Percentiles rank a stretch among this genome's conserved stretches.
Conservation (phyloP, 2,888 invertebrate species). For the Tigriopus californicus region DNA sequence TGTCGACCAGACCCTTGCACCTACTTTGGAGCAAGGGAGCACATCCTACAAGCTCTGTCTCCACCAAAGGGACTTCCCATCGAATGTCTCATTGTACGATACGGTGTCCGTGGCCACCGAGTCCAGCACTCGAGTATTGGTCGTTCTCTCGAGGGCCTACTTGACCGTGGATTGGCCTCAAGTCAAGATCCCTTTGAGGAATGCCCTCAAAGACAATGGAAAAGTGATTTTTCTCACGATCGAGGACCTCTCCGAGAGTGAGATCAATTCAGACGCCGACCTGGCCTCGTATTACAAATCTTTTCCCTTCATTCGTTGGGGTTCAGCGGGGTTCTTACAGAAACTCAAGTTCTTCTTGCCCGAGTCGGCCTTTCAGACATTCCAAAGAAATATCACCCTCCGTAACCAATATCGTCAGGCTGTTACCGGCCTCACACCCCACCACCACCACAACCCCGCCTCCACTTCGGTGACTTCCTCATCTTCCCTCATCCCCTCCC, state of each 20-base stretch:
- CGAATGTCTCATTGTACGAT: conserved; percentile 70
- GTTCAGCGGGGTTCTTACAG: conserved; percentile 1
- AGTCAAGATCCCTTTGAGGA: conserved; percentile 28
- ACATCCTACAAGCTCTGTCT: conserved; percentile 63
- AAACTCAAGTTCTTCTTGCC: conserved; percentile 14
- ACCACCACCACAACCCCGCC: too few species aligned
- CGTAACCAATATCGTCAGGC: not conserved
- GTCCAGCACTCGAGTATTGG: conserved; percentile 66
- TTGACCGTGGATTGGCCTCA: conserved; percentile 70
- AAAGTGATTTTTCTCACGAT: conserved; percentile 5
- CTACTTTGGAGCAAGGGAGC: conserved; percentile 61
- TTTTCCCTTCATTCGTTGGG: conserved; percentile 3
- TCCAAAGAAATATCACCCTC: conserved; percentile 12
- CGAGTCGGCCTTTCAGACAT: conserved; percentile 13
- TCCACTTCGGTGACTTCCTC: not conserved
- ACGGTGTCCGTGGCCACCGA: conserved; percentile 82
- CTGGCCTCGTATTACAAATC: not conserved
- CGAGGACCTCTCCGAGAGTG: conserved; percentile 7
- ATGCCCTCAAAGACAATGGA: conserved; percentile 22
- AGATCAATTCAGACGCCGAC: not conserved
- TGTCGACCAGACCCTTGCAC: conserved; percentile 68
- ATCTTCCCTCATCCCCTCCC: not conserved
- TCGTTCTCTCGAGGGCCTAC: conserved; percentile 79
- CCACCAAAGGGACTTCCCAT: conserved; percentile 76
- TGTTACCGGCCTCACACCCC: too few species aligned